Evolutionary conservation across 2,113 vertebrate species (phyloP).

Genomic region (Coptodon rendalli): DNA sequence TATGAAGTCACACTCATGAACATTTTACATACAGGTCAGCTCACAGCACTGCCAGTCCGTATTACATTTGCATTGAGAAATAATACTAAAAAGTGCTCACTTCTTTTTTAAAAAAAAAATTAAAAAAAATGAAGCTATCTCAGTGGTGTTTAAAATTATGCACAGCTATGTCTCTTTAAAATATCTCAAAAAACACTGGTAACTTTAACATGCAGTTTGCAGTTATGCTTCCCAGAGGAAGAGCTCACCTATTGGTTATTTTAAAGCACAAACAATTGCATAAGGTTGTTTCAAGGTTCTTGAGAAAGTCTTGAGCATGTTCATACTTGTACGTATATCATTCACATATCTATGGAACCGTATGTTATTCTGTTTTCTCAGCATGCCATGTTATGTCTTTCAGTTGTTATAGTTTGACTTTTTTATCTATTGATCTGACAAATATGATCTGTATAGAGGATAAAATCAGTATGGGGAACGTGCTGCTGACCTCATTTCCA

Average conservation of each 20-base stretch:
- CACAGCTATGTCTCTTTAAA: background rate
- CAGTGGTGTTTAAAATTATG: background rate
- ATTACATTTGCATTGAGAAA: background rate
- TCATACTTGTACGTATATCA: background rate
- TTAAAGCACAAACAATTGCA: background rate
- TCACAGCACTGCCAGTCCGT: background rate
- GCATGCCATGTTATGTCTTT: background rate
- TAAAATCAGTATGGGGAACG: background rate
- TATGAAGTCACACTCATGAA: background rate
- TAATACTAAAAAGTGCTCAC: background rate
- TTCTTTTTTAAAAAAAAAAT: accelerated
- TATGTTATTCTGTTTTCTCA: background rate
- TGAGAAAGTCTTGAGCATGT: background rate
- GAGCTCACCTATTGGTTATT: background rate
- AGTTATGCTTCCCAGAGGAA: background rate
- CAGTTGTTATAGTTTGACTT: background rate
- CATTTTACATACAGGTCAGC: background rate
- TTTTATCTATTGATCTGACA: background rate
- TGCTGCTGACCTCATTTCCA: background rate
- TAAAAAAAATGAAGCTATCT: conserved; percentile 14
- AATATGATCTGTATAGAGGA: background rate
- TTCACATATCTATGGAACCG: background rate
- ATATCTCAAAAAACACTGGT: background rate
- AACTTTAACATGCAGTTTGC: background rate
- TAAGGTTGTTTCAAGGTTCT: background rate